These are phyloP conservation scores for Molothrus aeneus DNA, from an alignment of 2,797 vertebrate species.

Conservation along the genomic window DNA sequence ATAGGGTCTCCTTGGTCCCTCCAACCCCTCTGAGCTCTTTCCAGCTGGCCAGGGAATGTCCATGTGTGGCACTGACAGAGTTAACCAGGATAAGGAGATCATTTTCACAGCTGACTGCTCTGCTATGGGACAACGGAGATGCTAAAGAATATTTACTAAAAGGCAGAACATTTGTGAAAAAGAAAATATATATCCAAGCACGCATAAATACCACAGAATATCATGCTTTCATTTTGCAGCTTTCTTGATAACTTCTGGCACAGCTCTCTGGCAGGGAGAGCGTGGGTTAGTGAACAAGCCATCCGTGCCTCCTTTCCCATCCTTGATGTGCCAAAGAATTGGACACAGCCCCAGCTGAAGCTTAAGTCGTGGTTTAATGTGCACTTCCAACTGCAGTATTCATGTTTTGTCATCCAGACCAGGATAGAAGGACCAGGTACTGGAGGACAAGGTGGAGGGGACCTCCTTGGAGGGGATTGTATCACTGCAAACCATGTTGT, in stretches of 20 bases:
- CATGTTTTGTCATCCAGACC: background rate
- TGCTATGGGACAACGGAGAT: background rate
- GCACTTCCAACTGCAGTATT: background rate
- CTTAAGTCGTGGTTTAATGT: constrained; percentile 19
- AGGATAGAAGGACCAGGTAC: background rate
- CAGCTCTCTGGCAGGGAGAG: constrained; percentile 40
- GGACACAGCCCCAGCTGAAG: constrained; percentile 7
- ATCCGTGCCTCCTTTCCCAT: background rate
- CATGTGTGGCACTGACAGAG: background rate
- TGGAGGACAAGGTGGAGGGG: background rate
- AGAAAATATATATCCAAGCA: background rate
- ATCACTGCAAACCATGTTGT: rapidly evolving
- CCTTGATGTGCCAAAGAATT: constrained; percentile 33
- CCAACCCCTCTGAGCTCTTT: background rate
- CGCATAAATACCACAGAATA: constrained; percentile 42
- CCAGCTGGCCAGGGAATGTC: background rate
- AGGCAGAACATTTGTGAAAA: background rate
- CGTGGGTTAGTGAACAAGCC: constrained; percentile 29
- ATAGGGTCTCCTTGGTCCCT: background rate
- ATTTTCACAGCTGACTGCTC: background rate
- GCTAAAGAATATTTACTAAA: constrained; percentile 44
- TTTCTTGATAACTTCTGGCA: constrained; percentile 64
- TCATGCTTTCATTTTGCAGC: constrained; percentile 45
- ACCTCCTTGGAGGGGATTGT: background rate
- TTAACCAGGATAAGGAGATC: background rate